Conservation (phyloP, 2,797 vertebrate genomes). For the Peromyscus eremicus region DNA sequence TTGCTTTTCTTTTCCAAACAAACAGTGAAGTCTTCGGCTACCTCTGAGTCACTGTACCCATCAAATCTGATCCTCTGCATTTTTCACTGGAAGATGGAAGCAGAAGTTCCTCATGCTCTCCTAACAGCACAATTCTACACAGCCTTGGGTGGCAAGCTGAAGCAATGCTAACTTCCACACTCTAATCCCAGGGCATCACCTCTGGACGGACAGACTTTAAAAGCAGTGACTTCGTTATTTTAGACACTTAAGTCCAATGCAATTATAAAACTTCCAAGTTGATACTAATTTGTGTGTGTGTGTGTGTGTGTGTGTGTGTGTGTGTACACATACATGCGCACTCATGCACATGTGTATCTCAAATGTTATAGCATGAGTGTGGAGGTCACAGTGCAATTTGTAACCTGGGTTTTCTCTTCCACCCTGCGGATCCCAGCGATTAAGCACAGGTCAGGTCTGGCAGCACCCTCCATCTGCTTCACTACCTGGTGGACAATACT, state of each 20-base stretch:
- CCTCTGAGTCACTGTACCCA: neutral
- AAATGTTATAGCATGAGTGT: neutral
- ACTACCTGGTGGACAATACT: neutral
- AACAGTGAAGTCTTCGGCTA: neutral
- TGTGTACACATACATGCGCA: neutral
- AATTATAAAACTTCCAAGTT: neutral
- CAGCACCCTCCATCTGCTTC: neutral
- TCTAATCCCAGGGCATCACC: neutral
- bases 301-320: too few relatives aligned
- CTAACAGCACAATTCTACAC: neutral
- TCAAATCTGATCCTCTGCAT: neutral
- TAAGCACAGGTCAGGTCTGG: neutral
- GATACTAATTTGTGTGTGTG: neutral
- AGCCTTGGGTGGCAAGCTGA: neutral
- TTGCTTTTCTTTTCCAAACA: conserved; percentile 19
- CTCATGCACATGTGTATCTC: neutral
- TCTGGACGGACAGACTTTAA: neutral
- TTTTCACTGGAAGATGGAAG: neutral
- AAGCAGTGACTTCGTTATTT: neutral
- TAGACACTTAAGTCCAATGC: neutral
- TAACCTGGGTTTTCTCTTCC: neutral
- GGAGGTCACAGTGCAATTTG: neutral
- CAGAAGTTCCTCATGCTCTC: neutral
- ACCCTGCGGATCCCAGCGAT: neutral
- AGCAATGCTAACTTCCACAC: neutral